Evolutionary conservation across 2,888 invertebrate genomes (phyloP).

Genomic region (Dromius quadrimaculatus): DNA sequence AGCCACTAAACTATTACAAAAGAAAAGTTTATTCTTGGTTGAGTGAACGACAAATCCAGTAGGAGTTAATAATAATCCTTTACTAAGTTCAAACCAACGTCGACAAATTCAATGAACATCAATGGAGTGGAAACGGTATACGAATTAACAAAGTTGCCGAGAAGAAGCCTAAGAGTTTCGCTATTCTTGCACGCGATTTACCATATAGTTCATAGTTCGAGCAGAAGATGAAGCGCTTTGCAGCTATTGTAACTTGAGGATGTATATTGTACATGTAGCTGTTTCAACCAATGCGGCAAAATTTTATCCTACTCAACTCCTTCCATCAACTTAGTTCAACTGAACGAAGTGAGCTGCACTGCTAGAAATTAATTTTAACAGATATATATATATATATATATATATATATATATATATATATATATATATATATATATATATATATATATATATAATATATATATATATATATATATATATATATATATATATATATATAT

Average conservation of each 20-base stretch:
- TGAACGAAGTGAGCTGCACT: no score
- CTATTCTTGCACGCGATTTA: conserved; percentile 31
- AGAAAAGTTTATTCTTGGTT: conserved; percentile 32
- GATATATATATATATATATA: no score
- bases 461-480: no score
- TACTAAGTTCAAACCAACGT: conserved; percentile 25
- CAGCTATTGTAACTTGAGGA: conserved; percentile 9
- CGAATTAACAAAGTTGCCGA: conserved; percentile 32
- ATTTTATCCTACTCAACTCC: no score
- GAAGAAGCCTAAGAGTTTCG: conserved; percentile 22
- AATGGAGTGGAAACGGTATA: conserved; percentile 42
- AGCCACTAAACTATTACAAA: conserved; percentile 30
- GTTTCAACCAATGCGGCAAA: no score
- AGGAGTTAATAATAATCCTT: conserved; percentile 36
- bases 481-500: no score
- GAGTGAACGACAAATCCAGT: conserved; percentile 17
- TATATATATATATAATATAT: no score
- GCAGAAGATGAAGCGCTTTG: neutral
- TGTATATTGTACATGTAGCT: no score
- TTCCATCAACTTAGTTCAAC: no score
- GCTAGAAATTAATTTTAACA: no score
- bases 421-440: no score
- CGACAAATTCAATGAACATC: conserved; percentile 47
- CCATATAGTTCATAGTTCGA: conserved; percentile 36
- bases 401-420: no score